Conservation (phyloP, 2,113 vertebrate genomes). For the Gallinago media region DNA sequence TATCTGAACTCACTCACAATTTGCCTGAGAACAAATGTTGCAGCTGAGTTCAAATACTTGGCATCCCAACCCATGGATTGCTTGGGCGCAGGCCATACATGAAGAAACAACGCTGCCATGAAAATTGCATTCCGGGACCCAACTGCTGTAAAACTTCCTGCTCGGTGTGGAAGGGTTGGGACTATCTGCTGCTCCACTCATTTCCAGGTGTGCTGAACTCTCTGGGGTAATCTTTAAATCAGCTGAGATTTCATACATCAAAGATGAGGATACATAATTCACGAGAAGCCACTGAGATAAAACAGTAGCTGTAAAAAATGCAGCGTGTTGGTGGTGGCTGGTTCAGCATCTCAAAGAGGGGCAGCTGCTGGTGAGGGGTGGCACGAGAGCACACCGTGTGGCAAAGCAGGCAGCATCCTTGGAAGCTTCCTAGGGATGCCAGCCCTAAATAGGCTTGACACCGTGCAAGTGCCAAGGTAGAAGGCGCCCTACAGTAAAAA, state of each 20-base stretch:
- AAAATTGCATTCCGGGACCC: not conserved
- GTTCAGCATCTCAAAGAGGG: constrained; percentile 43
- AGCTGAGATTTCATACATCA: constrained; percentile 65
- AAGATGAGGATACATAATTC: constrained; percentile 68
- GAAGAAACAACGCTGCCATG: not conserved
- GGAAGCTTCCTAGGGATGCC: not conserved
- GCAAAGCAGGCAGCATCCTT: not conserved
- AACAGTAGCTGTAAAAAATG: constrained; percentile 45
- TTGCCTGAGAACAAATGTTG: not conserved
- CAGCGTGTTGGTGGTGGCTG: not conserved
- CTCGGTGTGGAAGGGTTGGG: not conserved
- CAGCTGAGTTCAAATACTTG: not conserved
- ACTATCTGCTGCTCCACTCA: not conserved
- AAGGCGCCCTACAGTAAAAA: constrained; percentile 17
- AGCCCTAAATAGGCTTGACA: not conserved
- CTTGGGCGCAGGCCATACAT: not conserved
- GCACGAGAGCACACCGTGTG: not conserved
- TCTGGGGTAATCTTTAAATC: constrained; percentile 66
- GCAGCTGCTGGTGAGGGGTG: rapidly evolving
- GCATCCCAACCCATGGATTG: not conserved
- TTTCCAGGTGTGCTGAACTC: constrained; percentile 53
- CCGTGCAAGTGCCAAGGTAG: not conserved
- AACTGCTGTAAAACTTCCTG: constrained; percentile 6
- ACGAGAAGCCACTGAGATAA: constrained; percentile 49
- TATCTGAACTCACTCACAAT: not conserved